Base-by-base conservation (phyloP, 2,888 invertebrate genomes). In the Epistrophella euchroma region DNA sequence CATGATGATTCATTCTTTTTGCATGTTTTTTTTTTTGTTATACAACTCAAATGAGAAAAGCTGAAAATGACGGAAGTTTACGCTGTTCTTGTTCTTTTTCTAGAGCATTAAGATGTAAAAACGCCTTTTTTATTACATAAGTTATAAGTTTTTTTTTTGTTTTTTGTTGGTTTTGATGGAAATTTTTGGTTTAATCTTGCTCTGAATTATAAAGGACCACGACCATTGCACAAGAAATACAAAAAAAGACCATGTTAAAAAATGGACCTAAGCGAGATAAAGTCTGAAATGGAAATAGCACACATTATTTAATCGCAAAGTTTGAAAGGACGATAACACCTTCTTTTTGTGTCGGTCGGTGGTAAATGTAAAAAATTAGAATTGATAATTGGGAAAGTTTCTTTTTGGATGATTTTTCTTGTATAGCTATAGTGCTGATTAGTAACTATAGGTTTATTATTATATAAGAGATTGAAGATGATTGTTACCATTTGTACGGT, bases 111-210 rank as follows among this genome's bases (percentile, higher is more conserved):
- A 22, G 35, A 47, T 56, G 58, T 58, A 47, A 58, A 58, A 76
- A 76, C 47, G 47, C 66, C 32, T 68, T 76, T 68, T 76, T 76
- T 68, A 68, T 76, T 76, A 37, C 58, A 56, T 64, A 74, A 74
- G 60, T 74, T 74, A 64, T 55, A 11, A 28, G 40, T 47, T 73
- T 47, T 47, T 47, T 47, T 47, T 10, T 47, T 19, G 10, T 32
- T 32, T 6, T 32, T 32, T 17, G 45, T 3, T 19, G 47, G 47
- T 45, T 74, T 74, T 40, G 64, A 64, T 74, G 25, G 25, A 74
- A 74, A 74, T 55, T 74, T 74, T 73, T 37, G 35, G 37, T 11
- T 28, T 60, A 37, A 55, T 70, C 50, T 62, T 37, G 3, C 28
- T 28, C n/a, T 3, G 9, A 55, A 55, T 32, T 22, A 60, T 60